Evolutionary conservation across 1,140 invertebrate species (phyloP).

Genomic region (Lutraria rhynchaena): DNA sequence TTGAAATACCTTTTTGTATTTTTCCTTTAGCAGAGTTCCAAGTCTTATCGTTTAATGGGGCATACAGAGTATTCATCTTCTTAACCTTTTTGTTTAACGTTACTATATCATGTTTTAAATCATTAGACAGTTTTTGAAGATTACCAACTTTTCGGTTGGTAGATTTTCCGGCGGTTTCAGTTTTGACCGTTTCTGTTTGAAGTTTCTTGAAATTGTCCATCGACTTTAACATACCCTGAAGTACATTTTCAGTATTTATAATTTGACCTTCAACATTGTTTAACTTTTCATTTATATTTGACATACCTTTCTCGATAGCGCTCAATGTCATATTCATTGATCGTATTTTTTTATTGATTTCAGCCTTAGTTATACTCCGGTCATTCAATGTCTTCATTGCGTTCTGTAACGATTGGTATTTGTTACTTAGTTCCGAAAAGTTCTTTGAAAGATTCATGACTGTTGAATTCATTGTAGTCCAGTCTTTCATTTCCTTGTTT

Average conservation of each 20-base stretch:
- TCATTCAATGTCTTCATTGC: slow-evolving; percentile 24
- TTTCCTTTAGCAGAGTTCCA: slow-evolving; percentile 12
- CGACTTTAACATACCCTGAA: slow-evolving; percentile 15
- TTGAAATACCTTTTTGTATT: background rate
- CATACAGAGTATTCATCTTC: slow-evolving; percentile 12
- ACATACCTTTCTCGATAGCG: background rate
- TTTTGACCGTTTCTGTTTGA: background rate
- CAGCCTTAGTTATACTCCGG: slow-evolving; percentile 5
- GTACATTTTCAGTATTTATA: background rate
- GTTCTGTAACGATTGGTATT: slow-evolving; percentile 6
- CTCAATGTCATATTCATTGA: slow-evolving; percentile 17
- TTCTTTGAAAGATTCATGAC: background rate
- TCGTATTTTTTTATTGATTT: slow-evolving; percentile 21
- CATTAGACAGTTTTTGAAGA: background rate
- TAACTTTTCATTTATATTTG: slow-evolving; percentile 8
- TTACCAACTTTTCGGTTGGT: background rate
- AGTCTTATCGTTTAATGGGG: slow-evolving; percentile 1
- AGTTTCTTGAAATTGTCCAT: slow-evolving; percentile 32
- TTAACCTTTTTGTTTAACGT: background rate
- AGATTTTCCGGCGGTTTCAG: background rate
- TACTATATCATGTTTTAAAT: background rate
- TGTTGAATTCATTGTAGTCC: slow-evolving; percentile 10
- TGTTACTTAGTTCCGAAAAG: background rate
- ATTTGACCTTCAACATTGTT: background rate
- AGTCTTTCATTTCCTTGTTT: slow-evolving; percentile 21